Evolutionary conservation across 2,888 invertebrate genomes (phyloP), one percentile per base, ranked within the genome.

Genomic region (Leuctra nigra): DNA sequence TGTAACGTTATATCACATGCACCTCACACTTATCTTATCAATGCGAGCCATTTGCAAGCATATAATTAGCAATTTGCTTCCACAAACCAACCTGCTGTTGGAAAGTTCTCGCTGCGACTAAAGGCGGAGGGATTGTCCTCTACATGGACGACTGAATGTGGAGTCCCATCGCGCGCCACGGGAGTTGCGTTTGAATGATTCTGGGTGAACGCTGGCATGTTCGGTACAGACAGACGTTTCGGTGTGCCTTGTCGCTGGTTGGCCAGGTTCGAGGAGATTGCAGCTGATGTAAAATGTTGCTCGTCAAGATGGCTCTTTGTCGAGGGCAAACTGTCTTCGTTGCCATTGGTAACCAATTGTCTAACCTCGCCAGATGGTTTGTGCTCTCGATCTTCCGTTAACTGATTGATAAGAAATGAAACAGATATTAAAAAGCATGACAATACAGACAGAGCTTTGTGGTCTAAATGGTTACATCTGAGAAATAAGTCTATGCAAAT

Each of bases 91-190:
- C 29, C 29, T 29, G 29, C 29, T 11, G 54, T 58, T 23, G 61
- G 60, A 35, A 57, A 61, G 39, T 50, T 61, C 38, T 62, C 61
- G 14, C 56, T 47, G 18, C 61, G 55, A 29, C 59, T 59, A 36
- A 58, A 70, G 66, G 63, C 74, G 64, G 66, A 69, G 64, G 64
- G 72, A 63, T 68, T 77, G 58, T 79, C 77, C 2, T 61, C 62
- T 22, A 86, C 82, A 70, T 84, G 82, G 14, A 86, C 82, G 58
- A 86, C 77, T 61, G 85, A 84, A 75, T 86, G 84, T 65, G 83
- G 79, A 54, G 65, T n/a, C 6, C 65, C 63, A 1, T 68, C 66
- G 56, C 65, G 68, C 1, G 66, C 63, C 22, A 56, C 67, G 35
- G 65, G 66, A 56, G 59, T 63, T 4, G 70, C 66, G 53, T 75